Conservation (phyloP, 1,140 invertebrate genomes). For the Bombus superbus region DNA sequence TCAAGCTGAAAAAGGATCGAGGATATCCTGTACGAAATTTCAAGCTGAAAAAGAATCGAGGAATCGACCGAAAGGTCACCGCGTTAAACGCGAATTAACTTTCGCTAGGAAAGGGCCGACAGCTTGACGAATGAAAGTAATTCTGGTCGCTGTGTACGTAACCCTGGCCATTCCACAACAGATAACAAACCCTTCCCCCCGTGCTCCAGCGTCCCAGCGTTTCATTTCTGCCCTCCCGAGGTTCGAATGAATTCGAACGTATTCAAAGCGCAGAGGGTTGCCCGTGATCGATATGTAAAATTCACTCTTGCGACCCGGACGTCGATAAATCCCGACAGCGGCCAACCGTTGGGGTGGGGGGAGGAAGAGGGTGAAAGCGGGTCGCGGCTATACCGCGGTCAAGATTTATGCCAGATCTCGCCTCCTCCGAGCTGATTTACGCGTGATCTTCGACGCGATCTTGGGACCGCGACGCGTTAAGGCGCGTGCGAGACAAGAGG, state of each 20-base stretch:
- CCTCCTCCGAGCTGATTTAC: constrained; percentile 49
- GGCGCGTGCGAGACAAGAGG: background rate
- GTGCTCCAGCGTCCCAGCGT: background rate
- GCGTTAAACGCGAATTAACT: constrained; percentile 31
- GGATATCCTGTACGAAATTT: too few species aligned
- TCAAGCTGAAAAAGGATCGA: too few species aligned
- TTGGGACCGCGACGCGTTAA: background rate
- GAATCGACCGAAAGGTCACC: background rate
- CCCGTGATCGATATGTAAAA: constrained; percentile 64
- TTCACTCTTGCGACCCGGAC: constrained; percentile 57
- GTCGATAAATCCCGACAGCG: constrained; percentile 49
- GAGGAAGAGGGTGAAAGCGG: constrained; percentile 43
- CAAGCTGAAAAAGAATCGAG: background rate
- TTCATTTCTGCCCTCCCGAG: constrained; percentile 31
- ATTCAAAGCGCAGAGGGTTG: constrained; percentile 57
- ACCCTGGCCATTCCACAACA: constrained; percentile 33
- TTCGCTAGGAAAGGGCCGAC: constrained; percentile 14
- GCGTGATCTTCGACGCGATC: constrained; percentile 39
- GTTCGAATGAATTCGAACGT: constrained; percentile 46
- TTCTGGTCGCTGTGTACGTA: constrained; percentile 32
- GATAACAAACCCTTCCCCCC: constrained; percentile 13
- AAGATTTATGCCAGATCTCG: constrained; percentile 51
- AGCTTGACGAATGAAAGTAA: constrained; percentile 62
- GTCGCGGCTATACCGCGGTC: constrained; percentile 28
- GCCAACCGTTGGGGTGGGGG: background rate